Evolutionary conservation across 2,113 vertebrate genomes (phyloP).

Genomic region (Pangasianodon hypophthalmus): DNA sequence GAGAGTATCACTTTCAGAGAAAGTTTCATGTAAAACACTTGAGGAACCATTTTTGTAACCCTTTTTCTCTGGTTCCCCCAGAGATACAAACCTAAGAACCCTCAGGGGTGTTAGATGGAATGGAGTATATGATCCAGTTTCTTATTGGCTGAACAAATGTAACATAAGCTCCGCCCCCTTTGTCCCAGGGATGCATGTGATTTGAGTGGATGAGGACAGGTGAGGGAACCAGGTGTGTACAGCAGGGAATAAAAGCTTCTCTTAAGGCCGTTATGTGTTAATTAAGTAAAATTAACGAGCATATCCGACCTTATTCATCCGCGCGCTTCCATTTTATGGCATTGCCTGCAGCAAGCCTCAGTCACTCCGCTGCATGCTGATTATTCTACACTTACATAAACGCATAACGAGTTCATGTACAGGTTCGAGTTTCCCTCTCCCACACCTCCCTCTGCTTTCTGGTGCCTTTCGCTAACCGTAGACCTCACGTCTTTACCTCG

Average conservation of each 20-base stretch:
- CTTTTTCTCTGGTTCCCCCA: neutral
- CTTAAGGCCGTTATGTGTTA: conserved; percentile 4
- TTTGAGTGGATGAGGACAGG: conserved; percentile 4
- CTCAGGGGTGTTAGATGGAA: neutral
- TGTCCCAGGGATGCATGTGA: neutral
- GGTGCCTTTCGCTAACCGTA: conserved; percentile 2
- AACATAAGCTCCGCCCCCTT: neutral
- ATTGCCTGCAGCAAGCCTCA: conserved; percentile 74
- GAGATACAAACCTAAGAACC: neutral
- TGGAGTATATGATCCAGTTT: neutral
- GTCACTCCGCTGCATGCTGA: conserved; percentile 47
- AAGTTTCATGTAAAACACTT: neutral
- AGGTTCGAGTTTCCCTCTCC: conserved; percentile 27
- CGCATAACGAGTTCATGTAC: conserved; percentile 52
- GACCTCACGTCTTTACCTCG: conserved; percentile 42
- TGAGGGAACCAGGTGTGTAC: neutral
- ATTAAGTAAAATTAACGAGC: conserved; percentile 34
- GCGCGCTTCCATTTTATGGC: conserved; percentile 9
- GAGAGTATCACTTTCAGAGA: neutral
- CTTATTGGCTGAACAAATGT: neutral
- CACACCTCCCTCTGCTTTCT: conserved; percentile 45
- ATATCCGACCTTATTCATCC: conserved; percentile 2
- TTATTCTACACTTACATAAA: conserved; percentile 51
- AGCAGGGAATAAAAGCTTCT: neutral
- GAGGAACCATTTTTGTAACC: neutral